A percentile compares a stretch with the other conserved stretches of the same genome.
phyloP scores from a whole-genome alignment of 2,113 vertebrate species.

The Nothoprocta perdicaria region DNA sequence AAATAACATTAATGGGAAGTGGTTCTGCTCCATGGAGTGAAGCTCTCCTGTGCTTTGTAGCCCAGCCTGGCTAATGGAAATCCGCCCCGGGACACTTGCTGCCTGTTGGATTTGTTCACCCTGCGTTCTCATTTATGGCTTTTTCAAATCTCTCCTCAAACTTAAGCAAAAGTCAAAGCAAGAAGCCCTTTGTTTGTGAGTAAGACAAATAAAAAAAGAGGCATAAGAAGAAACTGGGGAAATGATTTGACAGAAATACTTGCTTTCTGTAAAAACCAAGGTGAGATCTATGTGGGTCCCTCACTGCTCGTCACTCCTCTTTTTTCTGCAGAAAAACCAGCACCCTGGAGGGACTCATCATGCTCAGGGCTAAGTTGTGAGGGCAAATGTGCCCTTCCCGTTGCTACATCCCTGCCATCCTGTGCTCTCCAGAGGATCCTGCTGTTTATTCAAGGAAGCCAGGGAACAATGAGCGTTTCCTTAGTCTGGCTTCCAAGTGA shows the following conservation, averaged over 20 bases:
- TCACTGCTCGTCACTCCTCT: not conserved
- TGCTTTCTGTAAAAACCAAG: not conserved
- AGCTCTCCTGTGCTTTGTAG: not conserved
- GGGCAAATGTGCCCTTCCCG: not conserved
- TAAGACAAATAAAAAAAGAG: not conserved
- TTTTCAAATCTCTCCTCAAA: not conserved
- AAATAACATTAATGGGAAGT: not conserved
- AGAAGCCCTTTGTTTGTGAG: not conserved
- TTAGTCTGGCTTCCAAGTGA: not conserved
- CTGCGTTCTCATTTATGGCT: not conserved
- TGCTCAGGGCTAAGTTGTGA: not conserved
- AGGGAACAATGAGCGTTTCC: slow-evolving; percentile 18
- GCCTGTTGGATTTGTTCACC: not conserved
- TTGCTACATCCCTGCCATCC: accelerated
- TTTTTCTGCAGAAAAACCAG: not conserved
- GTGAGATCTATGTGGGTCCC: not conserved
- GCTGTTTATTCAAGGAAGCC: slow-evolving; percentile 22
- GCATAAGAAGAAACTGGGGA: accelerated
- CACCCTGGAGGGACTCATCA: not conserved
- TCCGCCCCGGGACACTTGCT: not conserved
- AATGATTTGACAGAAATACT: not conserved
- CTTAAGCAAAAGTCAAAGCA: not conserved
- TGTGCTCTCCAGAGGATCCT: not conserved
- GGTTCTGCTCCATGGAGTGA: not conserved
- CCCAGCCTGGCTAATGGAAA: not conserved